phyloP scores from a whole-genome alignment of 2,113 vertebrate species.

The Nothobranchius kuhntae region DNA sequence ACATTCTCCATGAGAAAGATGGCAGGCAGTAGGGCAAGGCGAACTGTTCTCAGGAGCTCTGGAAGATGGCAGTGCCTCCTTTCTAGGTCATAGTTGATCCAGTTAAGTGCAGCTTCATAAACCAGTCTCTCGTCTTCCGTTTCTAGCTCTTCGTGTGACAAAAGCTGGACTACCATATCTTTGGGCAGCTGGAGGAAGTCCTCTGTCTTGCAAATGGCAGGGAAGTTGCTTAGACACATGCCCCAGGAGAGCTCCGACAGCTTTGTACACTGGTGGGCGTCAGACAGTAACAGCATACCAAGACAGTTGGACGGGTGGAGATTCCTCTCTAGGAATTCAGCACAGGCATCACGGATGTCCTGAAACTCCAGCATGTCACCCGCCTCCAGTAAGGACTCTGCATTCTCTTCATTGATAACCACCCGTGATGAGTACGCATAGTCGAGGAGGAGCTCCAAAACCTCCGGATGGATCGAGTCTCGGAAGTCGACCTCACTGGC shows the following conservation, averaged over 20 bases:
- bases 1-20: slow-evolving; percentile 84
- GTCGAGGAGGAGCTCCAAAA: slow-evolving; percentile 84
- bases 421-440: slow-evolving; percentile 85
- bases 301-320: slow-evolving; percentile 85
- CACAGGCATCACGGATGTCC: slow-evolving; percentile 86
- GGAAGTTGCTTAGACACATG: slow-evolving; percentile 86
- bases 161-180: slow-evolving; percentile 83
- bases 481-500: slow-evolving; percentile 84
- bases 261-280: slow-evolving; percentile 84
- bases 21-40: slow-evolving; percentile 82
- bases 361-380: slow-evolving; percentile 89
- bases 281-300: slow-evolving; percentile 84
- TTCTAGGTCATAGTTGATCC: slow-evolving; percentile 84
- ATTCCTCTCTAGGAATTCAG: slow-evolving; percentile 85
- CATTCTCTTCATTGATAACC: slow-evolving; percentile 86
- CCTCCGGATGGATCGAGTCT: slow-evolving; percentile 85
- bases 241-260: slow-evolving; percentile 85
- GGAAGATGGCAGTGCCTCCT: slow-evolving; percentile 78
- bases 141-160: slow-evolving; percentile 85
- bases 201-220: slow-evolving; percentile 83
- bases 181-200: slow-evolving; percentile 85
- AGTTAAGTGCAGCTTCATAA: slow-evolving; percentile 84
- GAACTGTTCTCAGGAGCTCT: slow-evolving; percentile 80
- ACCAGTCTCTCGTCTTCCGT: slow-evolving; percentile 85
- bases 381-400: slow-evolving; percentile 84